Evolutionary conservation across 2,113 vertebrate genomes (phyloP), one percentile per base, ranked within the genome.

Genomic region (Ceuthmochares aereus): DNA sequence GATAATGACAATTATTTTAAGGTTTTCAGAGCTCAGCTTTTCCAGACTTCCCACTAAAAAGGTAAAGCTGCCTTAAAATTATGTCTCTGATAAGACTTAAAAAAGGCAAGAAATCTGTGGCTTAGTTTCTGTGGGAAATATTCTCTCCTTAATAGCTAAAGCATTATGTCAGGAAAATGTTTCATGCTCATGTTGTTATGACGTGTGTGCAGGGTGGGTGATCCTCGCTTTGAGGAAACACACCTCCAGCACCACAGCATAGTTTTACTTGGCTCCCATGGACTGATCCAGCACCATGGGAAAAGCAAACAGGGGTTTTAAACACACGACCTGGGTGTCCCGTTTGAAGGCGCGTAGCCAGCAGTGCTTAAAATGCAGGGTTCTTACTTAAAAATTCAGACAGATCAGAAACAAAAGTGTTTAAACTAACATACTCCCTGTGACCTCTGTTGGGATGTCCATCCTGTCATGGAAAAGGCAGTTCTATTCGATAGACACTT

Each of bases 81-180:
- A 16, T 52, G 9, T 58, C 42, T 90, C 47, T 83, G 56, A 56
- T 18, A 63, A 51, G 56, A 79, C 32, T 80, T 83, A 42, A 47
- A 42, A 88, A 92, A 86, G 42, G 21, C 63, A 86, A 85, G 90
- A 78, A 90, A 67, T 74, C 51, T 84, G 21, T 76, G 74, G 85
- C 63, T 91, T 63, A 45, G 85, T 93, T 96, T 90, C 93, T 94
- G 76, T 94, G 86, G 87, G 90, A 95, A 93, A 42, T 66, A 58
- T 82, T 78, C 17, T 82, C 21, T 64, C 18, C 47, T 70, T 67
- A 81, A 55, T 25, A 66, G 29, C 34, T 62, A 66, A 49, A 70
- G 10, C 12, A 23, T 83, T 70, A 42, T 32, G 13, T 26, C 5
- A 9, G 21, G 29, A 72, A 76, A 88, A 51, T 27, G 17, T 26